Base-by-base conservation (phyloP, 2,888 invertebrate genomes). In the Hermaeophaga mercurialis region DNA sequence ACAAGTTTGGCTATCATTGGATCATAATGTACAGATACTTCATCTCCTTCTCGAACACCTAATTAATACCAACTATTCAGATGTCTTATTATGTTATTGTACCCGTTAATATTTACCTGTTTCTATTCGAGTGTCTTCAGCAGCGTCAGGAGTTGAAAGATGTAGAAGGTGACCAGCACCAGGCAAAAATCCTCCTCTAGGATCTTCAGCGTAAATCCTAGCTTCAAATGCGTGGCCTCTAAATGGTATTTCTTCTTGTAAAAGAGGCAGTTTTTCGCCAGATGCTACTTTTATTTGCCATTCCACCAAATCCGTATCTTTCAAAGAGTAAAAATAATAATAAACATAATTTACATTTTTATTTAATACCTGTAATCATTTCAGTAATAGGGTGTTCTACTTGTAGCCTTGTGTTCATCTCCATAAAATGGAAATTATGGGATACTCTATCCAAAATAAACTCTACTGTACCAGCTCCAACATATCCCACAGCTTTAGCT, bases 1-100 rank as follows among this genome's bases (percentile, higher is more conserved):
- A 98, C 91, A 18, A 99, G 80, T 79, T 99, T 99, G 1, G 99
- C 98, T 68, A 99, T 99, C 98, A 99, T 98, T 0, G 99, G 99
- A 79, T 99, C 99, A 76, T 99, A 99, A 80, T 97, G 93, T 0
- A 99, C 94, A 0, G 97, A 94, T 0, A 99, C 97, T 70, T 96
- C 92, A 75, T 98, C 97, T 0, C 95, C 94, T 81, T 92, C 85
- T 0, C 87, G 80, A 0, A 94, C 91, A 2, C 93, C 84, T 80
- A 56, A 4, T 63, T 59, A 36, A 54, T 49, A 53, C 14, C 5
- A 48, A 44, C 6, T 11, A 53, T 8, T 8, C 17, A 12, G 7
- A 26, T 24, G 26, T 28, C n/a, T 28, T 8, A 8, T 22, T 22
- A 22, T 4, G 22, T 22, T 5, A 5, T 4, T 7, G 7, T 22